Evolutionary conservation across 2,113 vertebrate species (phyloP), one percentile per base, ranked within the genome.

Genomic region (Chitala chitala): DNA sequence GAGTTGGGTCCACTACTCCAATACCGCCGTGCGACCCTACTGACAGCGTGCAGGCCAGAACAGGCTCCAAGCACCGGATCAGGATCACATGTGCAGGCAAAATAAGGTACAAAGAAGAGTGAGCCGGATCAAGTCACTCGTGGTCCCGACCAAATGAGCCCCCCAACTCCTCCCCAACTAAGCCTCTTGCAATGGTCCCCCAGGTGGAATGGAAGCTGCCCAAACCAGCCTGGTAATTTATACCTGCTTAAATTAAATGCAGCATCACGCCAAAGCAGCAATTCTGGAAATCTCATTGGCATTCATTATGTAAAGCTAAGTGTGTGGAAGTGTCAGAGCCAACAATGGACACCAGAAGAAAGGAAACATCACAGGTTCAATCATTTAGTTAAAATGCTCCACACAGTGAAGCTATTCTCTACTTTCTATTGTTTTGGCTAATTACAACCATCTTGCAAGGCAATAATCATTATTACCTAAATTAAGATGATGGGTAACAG

Each of bases 391-490:
- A 53, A 5, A 53, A 50, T 69, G 3, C 22, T 10, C 68, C 46
- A 20, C 46, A 10, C 5, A 12, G 26, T 75, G 50, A 75, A 74
- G 74, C 53, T 73, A 74, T 75, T 66, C 48, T 73, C 65, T 64
- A 73, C 77, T 55, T 75, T 31, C 75, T 70, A 59, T 68, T 51
- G 65, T 70, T 77, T 50, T 68, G 63, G 76, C 75, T 77, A 76
- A 76, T 78, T 59, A 76, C 66, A 78, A 81, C 73, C 77, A 48
- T 75, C 54, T 63, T 75, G 51, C 78, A 71, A 75, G 78, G 70
- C 72, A 69, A 77, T 74, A 78, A 78, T 83, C 76, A 87, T 87
- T 84, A 89, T 88, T 85, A 89, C 83, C 78, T 84, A 77, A 84
- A 84, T 79, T 84, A 81, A 82, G 83, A 78, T 78, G 78, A 83